Evolutionary conservation across 2,797 vertebrate species (phyloP), one percentile per base, ranked within the genome.

Genomic region (Macroramphosus scolopax): DNA sequence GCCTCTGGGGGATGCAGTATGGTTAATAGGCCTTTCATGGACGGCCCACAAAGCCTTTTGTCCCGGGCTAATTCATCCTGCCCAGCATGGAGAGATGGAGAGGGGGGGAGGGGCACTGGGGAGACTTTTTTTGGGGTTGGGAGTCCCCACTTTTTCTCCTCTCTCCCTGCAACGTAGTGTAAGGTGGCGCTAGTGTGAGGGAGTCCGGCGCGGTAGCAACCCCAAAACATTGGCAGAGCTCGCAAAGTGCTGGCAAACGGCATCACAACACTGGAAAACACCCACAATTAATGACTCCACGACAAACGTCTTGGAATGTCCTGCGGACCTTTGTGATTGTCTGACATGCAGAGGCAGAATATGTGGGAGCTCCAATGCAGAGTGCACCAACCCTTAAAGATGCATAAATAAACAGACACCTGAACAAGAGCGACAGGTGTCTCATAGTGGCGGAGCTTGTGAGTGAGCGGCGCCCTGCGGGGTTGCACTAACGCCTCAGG

Each of bases 21-120:
- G 89, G 91, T 91, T 93, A 90, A 90, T 92, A 89, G 89, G 76
- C 88, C 92, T 93, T 92, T 92, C 90, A 87, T 83, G 88, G 85
- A 88, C 78, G 35, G 51, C 78, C 89, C 87, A 93, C 91, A 89
- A 91, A 90, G 86, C 82, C 90, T 85, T 93, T 92, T 89, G 87
- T 83, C 84, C 88, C 16, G 18, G 65, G 63, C 86, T 93, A 94
- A 92, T 91, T 90, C 82, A 90, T 72, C 81, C 57, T 82, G 88
- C 86, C 80, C 89, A 90, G 91, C 89, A 85, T 50, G 24, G 12
- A 44, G 72, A 28, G 53, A 38, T 31, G 20, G 6, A 15, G 20
- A 6, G 55, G 72, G 64, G 48, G 75, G 74, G 72, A 56, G 80
- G 74, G 75, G 61, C 46, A 41, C 18, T 56, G 18, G 66, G 73